Conservation (phyloP, 2,888 invertebrate species). For the Stramonita haemastoma region DNA sequence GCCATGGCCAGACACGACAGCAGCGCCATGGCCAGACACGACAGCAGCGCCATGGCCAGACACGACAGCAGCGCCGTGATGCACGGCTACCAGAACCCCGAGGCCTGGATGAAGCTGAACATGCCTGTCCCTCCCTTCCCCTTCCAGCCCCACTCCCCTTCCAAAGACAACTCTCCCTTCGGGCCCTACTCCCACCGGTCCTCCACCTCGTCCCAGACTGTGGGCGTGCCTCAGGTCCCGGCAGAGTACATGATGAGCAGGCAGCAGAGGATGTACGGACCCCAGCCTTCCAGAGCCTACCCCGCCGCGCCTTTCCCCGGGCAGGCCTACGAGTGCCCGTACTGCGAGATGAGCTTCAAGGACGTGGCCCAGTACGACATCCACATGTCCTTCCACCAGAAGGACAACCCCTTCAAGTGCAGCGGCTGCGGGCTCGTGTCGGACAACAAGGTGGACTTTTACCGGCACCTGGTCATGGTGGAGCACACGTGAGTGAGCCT, state of each 20-base stretch:
- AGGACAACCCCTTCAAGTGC: conserved; percentile 93
- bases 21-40: neutral
- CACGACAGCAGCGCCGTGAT: neutral
- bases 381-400: conserved; percentile 97
- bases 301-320: conserved; percentile 4
- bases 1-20: neutral
- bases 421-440: conserved; percentile 95
- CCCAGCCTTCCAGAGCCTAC: conserved; percentile 7
- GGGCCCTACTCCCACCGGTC: neutral
- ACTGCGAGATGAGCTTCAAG: conserved; percentile 92
- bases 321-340: conserved; percentile 84
- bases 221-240: neutral
- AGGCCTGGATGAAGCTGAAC: neutral
- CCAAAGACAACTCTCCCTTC: neutral
- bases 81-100: neutral
- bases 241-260: neutral
- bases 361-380: conserved; percentile 93
- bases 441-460: conserved; percentile 90
- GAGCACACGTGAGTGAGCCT: conserved; percentile 67
- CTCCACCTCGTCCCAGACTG: conserved; percentile 36
- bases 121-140: neutral
- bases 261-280: neutral
- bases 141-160: neutral
- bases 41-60: neutral
- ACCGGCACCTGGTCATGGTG: conserved; percentile 84